phyloP scores from a whole-genome alignment of 2,113 vertebrate genomes.

The Cygnus atratus region DNA sequence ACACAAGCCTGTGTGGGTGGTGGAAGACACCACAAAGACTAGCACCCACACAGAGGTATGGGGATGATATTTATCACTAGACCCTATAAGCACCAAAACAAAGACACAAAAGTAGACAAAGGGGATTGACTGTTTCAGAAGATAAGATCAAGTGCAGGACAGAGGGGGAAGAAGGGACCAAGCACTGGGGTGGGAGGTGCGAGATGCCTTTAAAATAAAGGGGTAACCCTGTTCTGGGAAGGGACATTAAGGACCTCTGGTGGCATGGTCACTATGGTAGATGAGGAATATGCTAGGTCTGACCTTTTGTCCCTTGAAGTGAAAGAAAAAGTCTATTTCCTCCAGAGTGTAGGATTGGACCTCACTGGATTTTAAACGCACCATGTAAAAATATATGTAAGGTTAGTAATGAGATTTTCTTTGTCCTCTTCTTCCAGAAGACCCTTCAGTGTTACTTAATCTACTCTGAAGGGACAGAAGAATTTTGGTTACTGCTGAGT shows the following conservation, averaged over 20 bases:
- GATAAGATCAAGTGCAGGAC: conserved; percentile 4
- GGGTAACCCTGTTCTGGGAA: not conserved
- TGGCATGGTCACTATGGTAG: not conserved
- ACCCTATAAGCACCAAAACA: conserved; percentile 35
- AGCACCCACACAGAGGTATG: not conserved
- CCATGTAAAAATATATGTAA: not conserved
- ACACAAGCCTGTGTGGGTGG: conserved; percentile 36
- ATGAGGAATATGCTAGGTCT: not conserved
- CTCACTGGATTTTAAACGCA: not conserved
- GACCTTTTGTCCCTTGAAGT: not conserved
- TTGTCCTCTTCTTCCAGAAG: not conserved
- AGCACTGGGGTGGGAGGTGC: not conserved
- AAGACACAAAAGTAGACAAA: conserved; percentile 25
- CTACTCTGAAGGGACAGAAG: not conserved
- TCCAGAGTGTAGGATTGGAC: not conserved
- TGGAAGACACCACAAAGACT: conserved; percentile 52
- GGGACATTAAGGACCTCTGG: conserved; percentile 2
- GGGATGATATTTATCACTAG: conserved; percentile 22
- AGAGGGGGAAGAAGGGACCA: not conserved
- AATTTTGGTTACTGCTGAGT: not conserved
- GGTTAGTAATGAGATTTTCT: not conserved
- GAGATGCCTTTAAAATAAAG: not conserved
- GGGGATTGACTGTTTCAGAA: conserved; percentile 9
- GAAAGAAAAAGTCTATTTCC: not conserved
- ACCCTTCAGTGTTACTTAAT: not conserved